phyloP scores from a whole-genome alignment of 2,888 invertebrate species.

The Lamellibrachia satsuma region DNA sequence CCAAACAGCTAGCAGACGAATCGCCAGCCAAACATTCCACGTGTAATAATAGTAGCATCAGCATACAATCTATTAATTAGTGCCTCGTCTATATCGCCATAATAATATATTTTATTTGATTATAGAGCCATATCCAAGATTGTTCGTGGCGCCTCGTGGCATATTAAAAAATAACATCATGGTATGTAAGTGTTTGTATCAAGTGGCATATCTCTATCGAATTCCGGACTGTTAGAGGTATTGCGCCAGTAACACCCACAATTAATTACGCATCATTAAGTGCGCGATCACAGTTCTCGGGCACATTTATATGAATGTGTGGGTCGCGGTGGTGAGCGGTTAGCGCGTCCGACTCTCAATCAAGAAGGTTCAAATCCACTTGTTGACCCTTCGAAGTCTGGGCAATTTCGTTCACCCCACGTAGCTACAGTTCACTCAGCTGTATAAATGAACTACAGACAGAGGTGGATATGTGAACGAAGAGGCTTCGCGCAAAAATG shows the following conservation, averaged over 20 bases:
- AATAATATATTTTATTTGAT: neutral
- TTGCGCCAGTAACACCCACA: neutral
- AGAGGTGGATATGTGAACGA: too few relatives aligned
- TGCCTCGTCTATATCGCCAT: neutral
- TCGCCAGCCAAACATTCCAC: neutral
- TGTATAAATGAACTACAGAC: too few relatives aligned
- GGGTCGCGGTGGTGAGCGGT: too few relatives aligned
- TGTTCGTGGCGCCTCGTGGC: neutral
- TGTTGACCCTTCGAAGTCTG: too few relatives aligned
- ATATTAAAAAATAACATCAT: neutral
- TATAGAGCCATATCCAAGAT: neutral
- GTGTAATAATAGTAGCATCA: neutral
- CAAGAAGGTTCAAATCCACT: too few relatives aligned
- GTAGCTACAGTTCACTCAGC: too few relatives aligned
- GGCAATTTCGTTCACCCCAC: too few relatives aligned
- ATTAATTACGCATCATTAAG: neutral
- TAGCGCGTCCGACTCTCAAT: too few relatives aligned
- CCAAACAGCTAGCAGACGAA: neutral
- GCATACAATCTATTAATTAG: neutral
- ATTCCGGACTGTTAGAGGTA: neutral
- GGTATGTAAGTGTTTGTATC: neutral
- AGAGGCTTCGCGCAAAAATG: too few relatives aligned
- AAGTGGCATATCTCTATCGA: neutral
- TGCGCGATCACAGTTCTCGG: neutral
- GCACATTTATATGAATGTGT: neutral